Evolutionary conservation across 2,888 invertebrate species (phyloP), one percentile per base, ranked within the genome.

Genomic region (Calliphora vomitoria): DNA sequence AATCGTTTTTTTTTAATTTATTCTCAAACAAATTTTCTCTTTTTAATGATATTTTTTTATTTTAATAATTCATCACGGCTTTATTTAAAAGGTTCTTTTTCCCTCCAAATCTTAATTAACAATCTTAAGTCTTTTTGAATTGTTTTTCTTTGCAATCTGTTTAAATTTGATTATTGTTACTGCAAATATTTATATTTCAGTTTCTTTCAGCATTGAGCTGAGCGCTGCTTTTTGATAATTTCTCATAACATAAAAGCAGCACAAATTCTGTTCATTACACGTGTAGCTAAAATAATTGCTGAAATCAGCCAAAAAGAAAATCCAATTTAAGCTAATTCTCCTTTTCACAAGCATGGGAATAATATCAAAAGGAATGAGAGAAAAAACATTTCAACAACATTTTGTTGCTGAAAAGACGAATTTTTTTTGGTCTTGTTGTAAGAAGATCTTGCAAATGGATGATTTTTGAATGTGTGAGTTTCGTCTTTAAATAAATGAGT

Each of bases 261-360:
- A 44, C 13, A 44, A 44, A 11, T 11, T 64, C 0, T 18, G 35
- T 38, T 38, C 15, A 3, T 38, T 71, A 55, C 71, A 71, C 71
- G 71, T 71, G 71, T 71, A 53, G 35, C 25, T 10, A 38, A 64
- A 55, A 71, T 38, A 55, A 71, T 38, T 71, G 71, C 55, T 71
- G 31, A 55, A 55, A 71, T 71, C 53, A 71, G 53, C 71, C 31
- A 35, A 71, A 71, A 71, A 71, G 8, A 20, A 68, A 68, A 20
- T 20, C 20, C 8, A 71, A 18, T 71, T 71, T 71, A 53, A 71
- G 18, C 35, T 18, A 35, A 35, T 53, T 53, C 53, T 47, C 15
- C 35, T 71, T 35, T 47, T 58, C 58, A 58, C 3, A 58, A 58
- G 18, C 3, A 25, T 20, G 10, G 1, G 8, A 25, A 11, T 0